Percentiles rank a stretch among this genome's conserved stretches.
Evolutionary conservation across 2,113 vertebrate species (phyloP).

Genomic region (Nerophis ophidion): DNA sequence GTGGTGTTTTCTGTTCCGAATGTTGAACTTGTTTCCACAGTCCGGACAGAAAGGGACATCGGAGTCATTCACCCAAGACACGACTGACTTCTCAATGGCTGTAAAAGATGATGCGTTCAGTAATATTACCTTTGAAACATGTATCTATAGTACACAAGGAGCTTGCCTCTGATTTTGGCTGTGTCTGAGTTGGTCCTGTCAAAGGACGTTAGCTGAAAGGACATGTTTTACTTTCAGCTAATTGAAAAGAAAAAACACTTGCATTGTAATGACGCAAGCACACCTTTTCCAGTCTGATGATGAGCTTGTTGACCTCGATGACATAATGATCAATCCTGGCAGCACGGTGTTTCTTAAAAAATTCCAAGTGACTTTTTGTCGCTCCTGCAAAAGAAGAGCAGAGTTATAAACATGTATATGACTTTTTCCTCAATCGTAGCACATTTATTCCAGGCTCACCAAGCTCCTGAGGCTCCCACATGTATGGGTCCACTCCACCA

Average conservation of each 20-base stretch:
- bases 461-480: constrained; percentile 98
- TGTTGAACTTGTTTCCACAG: constrained; percentile 90
- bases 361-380: constrained; percentile 81
- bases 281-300: constrained; percentile 98
- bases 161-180: constrained; percentile 83
- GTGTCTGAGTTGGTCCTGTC: constrained; percentile 85
- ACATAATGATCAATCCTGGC: constrained; percentile 97
- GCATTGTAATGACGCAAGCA: constrained; percentile 9
- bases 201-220: constrained; percentile 86
- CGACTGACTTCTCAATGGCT: constrained; percentile 93
- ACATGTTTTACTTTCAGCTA: constrained; percentile 1
- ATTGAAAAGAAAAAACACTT: neutral
- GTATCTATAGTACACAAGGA: no score
- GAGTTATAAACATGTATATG: no score
- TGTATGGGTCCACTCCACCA: constrained; percentile 90
- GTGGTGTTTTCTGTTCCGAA: constrained; percentile 91
- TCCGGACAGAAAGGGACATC: constrained; percentile 97
- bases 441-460: constrained; percentile 68
- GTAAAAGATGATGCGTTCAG: constrained; percentile 2
- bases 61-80: constrained; percentile 94
- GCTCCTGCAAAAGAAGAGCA: constrained; percentile 68
- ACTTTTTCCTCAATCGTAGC: neutral
- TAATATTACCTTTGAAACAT: neutral
- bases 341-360: constrained; percentile 91
- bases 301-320: constrained; percentile 95